Percentiles rank a stretch among this genome's conserved stretches.
These are phyloP conservation scores for Amphilophus citrinellus DNA, from an alignment of 2,113 vertebrate genomes.

Conservation along the genomic window DNA sequence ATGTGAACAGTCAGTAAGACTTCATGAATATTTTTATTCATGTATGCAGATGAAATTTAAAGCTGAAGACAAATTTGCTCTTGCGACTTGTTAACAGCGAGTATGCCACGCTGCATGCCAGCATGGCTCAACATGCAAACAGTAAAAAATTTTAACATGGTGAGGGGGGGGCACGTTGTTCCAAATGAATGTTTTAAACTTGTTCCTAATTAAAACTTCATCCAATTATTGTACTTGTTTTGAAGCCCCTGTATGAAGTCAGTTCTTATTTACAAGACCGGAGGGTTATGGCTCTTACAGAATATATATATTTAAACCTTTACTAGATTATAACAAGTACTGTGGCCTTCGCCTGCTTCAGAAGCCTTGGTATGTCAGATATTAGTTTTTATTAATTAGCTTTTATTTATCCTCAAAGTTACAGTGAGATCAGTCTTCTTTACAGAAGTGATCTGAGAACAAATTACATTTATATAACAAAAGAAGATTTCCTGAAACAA, in stretches of 20 bases:
- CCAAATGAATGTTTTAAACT: conserved; percentile 4
- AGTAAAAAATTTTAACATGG: conserved; percentile 47
- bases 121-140: conserved; percentile 9
- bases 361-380: neutral
- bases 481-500: neutral
- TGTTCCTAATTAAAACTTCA: neutral
- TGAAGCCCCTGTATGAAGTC: neutral
- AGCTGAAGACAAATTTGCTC: neutral
- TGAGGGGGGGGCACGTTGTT: conserved; percentile 21
- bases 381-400: neutral
- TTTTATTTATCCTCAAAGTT: neutral
- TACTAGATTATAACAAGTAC: neutral
- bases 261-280: neutral
- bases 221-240: neutral
- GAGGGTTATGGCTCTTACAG: neutral
- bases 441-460: neutral
- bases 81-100: neutral
- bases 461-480: neutral
- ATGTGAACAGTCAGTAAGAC: neutral
- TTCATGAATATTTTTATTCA: neutral
- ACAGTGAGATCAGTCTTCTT: neutral
- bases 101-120: conserved; percentile 24
- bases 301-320: neutral
- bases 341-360: neutral
- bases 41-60: neutral